These are phyloP conservation scores for Myotis findleyi DNA, from an alignment of 2,797 vertebrate species.

Conservation along the genomic window DNA sequence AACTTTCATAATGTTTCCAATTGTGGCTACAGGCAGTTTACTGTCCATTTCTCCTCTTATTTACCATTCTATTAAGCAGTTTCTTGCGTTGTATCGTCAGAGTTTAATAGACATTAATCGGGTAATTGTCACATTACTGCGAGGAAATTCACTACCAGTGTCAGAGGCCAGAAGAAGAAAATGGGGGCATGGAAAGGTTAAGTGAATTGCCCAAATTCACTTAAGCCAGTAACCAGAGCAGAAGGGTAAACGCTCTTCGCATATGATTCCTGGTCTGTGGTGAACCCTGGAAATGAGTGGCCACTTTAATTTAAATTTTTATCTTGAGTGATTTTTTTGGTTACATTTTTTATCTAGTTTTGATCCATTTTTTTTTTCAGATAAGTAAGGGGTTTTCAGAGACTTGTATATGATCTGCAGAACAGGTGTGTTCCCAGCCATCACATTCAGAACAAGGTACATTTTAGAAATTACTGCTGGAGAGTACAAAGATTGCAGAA, in stretches of 20 bases:
- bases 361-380: slow-evolving; percentile 51
- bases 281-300: neutral
- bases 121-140: slow-evolving; percentile 66
- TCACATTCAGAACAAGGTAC: neutral
- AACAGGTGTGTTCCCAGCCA: neutral
- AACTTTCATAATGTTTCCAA: slow-evolving; percentile 22
- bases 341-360: neutral
- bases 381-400: neutral
- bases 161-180: slow-evolving; percentile 33
- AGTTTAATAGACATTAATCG: slow-evolving; percentile 69
- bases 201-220: slow-evolving; percentile 64
- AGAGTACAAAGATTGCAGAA: neutral
- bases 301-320: slow-evolving; percentile 18
- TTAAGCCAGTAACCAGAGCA: slow-evolving; percentile 38
- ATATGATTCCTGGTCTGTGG: neutral
- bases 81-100: slow-evolving; percentile 43
- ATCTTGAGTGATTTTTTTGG: neutral
- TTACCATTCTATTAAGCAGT: slow-evolving; percentile 61
- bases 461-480: slow-evolving; percentile 40
- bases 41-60: slow-evolving; percentile 34
- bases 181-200: slow-evolving; percentile 43
- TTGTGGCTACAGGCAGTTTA: neutral
- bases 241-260: neutral
- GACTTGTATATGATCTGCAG: neutral
- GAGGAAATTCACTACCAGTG: slow-evolving; percentile 66